These are phyloP conservation scores for Mizuhopecten yessoensis DNA, from an alignment of 1,140 invertebrate genomes.

Conservation along the genomic window DNA sequence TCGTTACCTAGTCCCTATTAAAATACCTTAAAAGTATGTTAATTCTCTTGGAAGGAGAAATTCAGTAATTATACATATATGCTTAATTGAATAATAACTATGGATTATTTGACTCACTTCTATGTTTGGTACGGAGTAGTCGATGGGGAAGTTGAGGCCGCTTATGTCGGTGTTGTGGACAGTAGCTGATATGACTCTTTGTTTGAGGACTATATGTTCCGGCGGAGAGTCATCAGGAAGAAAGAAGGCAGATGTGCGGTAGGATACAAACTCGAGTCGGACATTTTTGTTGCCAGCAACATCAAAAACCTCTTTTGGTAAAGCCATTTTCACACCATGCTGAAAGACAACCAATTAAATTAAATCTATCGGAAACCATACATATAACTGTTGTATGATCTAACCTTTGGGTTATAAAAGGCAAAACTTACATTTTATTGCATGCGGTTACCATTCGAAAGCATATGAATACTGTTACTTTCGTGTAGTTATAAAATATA, in stretches of 20 bases:
- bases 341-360: constrained; percentile 48
- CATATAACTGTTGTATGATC: too few species aligned
- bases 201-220: constrained; percentile 70
- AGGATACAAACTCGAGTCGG: constrained; percentile 71
- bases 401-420: too few species aligned
- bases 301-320: constrained; percentile 67
- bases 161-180: constrained; percentile 77
- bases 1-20: too few species aligned
- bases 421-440: too few species aligned
- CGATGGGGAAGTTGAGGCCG: constrained; percentile 82
- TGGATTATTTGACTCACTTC: constrained; percentile 71
- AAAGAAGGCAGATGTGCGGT: constrained; percentile 73
- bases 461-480: too few species aligned
- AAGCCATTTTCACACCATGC: constrained; percentile 62
- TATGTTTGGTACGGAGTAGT: constrained; percentile 77
- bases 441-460: too few species aligned
- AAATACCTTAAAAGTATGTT: too few species aligned
- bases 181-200: constrained; percentile 76
- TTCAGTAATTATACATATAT: too few species aligned
- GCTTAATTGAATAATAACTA: too few species aligned
- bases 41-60: too few species aligned
- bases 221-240: constrained; percentile 62
- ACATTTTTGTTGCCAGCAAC: constrained; percentile 32
- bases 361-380: not conserved
- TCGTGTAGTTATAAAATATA: too few species aligned